Percentiles rank a stretch among this genome's conserved stretches.
Conservation (phyloP, 2,113 vertebrate species). For the Arenaria interpres region DNA sequence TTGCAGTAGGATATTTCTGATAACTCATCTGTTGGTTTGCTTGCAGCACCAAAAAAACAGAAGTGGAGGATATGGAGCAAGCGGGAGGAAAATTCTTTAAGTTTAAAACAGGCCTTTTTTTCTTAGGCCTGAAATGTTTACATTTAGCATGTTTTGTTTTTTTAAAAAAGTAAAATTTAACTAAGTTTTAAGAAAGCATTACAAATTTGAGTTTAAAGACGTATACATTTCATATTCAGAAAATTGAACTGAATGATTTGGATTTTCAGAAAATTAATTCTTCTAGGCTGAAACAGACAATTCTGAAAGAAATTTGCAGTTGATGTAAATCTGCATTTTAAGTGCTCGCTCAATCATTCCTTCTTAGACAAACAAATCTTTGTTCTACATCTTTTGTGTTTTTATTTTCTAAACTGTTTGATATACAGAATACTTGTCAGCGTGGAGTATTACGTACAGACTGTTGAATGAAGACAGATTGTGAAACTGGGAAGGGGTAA, state of each 20-base stretch:
- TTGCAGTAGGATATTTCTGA: neutral
- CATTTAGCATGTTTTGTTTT: neutral
- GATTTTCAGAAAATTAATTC: neutral
- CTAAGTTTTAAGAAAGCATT: neutral
- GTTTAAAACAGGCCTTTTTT: neutral
- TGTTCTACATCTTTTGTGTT: neutral
- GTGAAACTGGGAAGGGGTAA: neutral
- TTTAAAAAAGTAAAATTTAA: neutral
- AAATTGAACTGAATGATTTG: neutral
- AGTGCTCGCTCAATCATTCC: neutral
- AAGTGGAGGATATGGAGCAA: neutral
- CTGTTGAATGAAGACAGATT: neutral
- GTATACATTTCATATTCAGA: neutral
- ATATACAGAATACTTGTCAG: neutral
- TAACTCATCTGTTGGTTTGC: neutral
- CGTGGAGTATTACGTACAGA: neutral
- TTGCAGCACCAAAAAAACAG: neutral
- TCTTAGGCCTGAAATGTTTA: neutral
- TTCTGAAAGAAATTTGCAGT: neutral
- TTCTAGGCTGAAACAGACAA: neutral
- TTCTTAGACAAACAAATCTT: neutral
- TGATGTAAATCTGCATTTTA: neutral
- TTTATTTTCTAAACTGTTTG: neutral
- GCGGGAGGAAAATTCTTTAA: neutral
- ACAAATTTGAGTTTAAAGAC: neutral